Evolutionary conservation across 2,113 vertebrate species (phyloP), one percentile per base, ranked within the genome.

Genomic region (Dicentrarchus labrax): DNA sequence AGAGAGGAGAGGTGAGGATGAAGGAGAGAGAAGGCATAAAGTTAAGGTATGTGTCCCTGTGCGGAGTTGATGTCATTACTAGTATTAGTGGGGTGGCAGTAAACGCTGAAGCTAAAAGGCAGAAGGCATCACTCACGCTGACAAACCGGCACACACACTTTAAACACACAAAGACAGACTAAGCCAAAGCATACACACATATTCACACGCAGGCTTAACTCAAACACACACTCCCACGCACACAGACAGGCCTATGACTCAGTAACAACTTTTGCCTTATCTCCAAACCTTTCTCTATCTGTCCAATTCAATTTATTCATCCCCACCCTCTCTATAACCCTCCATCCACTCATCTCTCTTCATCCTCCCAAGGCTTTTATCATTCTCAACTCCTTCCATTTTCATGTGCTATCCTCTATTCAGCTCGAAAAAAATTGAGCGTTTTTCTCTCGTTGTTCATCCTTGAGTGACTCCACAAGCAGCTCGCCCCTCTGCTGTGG

Each of bases 311-410:
- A 71, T 88, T 89, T 80, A 91, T 75, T 80, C 79, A 47, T 76
- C 61, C 54, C 16, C 60, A n/a, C 19, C 56, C 45, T 72, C 78
- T 61, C 69, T 60, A 45, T 59, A 54, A 56, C 66, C 68, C 65
- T 76, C 41, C 73, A 78, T 84, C 38, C 73, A 57, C 80, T 85
- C 82, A 61, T 60, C 66, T 79, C 72, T 76, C 76, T 15, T 83
- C 83, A 83, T 88, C 85, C 48, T 70, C 80, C 51, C 45, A 56
- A 83, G 74, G 69, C 64, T 86, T 87, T 91, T 73, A 86, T 89
- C 76, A 21, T 88, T 89, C 72, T 73, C 74, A 45, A 19, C 76
- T 79, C 68, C 41, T 21, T 59, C 53, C 57, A 81, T 78, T 85
- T 83, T 76, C 16, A 53, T 36, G 41, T 8, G 16, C 50, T 10